A percentile compares a stretch with the other conserved stretches of the same genome.
phyloP scores from a whole-genome alignment of 35 echinoderm and acorn worm species.

The Apostichopus parvimensis region DNA sequence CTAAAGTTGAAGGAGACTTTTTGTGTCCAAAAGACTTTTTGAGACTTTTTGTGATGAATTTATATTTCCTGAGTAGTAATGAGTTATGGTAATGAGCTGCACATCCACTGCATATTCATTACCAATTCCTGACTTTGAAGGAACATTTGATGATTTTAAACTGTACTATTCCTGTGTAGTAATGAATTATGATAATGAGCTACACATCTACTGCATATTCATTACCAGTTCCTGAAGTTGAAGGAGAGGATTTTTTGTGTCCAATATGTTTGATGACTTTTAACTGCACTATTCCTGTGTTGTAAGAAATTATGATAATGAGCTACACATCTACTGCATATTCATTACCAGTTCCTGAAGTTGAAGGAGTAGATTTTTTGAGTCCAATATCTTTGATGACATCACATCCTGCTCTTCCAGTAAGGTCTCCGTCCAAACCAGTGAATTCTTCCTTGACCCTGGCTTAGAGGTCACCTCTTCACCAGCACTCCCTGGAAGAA shows the following conservation, averaged over 20 bases:
- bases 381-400: constrained; percentile 65
- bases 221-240: constrained; percentile 84
- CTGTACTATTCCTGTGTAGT: not conserved
- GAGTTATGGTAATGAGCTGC: not conserved
- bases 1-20: too few species aligned
- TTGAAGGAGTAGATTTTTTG: constrained; percentile 76
- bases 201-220: not conserved
- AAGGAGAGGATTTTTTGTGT: not conserved
- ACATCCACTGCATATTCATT: not conserved
- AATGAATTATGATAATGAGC: too few species aligned
- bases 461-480: constrained; percentile 65
- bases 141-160: not conserved
- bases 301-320: too few species aligned
- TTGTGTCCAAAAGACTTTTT: not conserved
- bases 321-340: not conserved
- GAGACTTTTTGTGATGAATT: not conserved
- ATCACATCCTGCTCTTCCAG: constrained; percentile 84
- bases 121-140: constrained; percentile 74
- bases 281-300: not conserved
- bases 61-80: too few species aligned
- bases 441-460: constrained; percentile 71
- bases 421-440: constrained; percentile 63
- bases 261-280: constrained; percentile 11
- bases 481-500: constrained; percentile 73
- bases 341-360: constrained; percentile 86